Evolutionary conservation across 2,113 vertebrate genomes (phyloP).

Genomic region (Oxygymnocypris stewartii): DNA sequence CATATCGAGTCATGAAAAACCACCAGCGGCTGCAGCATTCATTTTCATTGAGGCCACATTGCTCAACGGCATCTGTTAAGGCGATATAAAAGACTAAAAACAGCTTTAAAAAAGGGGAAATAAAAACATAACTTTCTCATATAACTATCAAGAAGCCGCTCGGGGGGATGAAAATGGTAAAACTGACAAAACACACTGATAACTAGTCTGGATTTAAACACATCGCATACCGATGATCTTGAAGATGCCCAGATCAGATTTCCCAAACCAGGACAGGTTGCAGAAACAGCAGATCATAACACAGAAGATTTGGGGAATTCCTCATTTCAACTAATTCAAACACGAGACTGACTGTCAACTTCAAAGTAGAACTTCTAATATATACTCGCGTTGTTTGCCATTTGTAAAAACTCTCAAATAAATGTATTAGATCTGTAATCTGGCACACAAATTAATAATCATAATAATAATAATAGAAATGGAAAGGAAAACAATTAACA

Average conservation of each 20-base stretch:
- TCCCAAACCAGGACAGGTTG: too few species aligned
- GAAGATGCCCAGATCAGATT: conserved; percentile 4
- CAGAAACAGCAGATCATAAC: not conserved
- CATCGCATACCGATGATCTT: conserved; percentile 1
- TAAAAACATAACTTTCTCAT: conserved; percentile 35
- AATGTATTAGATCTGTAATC: too few species aligned
- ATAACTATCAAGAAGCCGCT: conserved; percentile 9
- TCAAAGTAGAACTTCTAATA: too few species aligned
- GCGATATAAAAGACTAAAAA: conserved; percentile 27
- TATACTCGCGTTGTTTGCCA: too few species aligned
- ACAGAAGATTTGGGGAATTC: not conserved
- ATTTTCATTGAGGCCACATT: conserved; percentile 53
- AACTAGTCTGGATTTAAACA: conserved; percentile 3
- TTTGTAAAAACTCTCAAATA: too few species aligned
- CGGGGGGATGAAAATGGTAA: conserved; percentile 20
- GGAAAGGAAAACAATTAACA: too few species aligned
- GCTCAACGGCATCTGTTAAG: conserved; percentile 37
- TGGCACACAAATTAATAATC: too few species aligned
- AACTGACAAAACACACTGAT: conserved; percentile 44
- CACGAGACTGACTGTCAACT: not conserved
- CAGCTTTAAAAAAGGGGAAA: conserved; percentile 20
- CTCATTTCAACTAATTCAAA: not conserved
- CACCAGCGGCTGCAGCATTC: not conserved
- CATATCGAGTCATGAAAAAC: conserved; percentile 31
- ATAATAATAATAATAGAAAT: too few species aligned